phyloP scores from a whole-genome alignment of 2,888 invertebrate genomes.

The Synergus laeviventris region DNA sequence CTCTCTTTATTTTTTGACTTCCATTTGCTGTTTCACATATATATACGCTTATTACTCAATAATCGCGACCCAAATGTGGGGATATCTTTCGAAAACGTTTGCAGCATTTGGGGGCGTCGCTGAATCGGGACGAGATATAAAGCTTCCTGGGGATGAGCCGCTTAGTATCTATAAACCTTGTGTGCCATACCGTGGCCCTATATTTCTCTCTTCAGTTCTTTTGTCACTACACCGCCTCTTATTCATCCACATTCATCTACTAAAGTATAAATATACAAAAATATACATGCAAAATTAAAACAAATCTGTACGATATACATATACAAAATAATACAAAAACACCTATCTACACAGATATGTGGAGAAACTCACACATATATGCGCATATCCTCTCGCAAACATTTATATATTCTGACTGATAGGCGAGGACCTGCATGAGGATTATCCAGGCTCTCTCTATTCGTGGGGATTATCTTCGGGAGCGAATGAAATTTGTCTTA shows the following conservation, averaged over 20 bases:
- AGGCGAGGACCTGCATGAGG: constrained; percentile 66
- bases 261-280: constrained; percentile 34
- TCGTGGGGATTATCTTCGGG: constrained; percentile 74
- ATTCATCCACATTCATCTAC: not conserved
- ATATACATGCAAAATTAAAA: constrained; percentile 40
- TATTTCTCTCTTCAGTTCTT: constrained; percentile 42
- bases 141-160: constrained; percentile 75
- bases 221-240: constrained; percentile 36
- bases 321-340: too few species aligned
- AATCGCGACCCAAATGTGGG: constrained; percentile 56
- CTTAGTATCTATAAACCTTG: constrained; percentile 75
- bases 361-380: too few species aligned
- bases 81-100: constrained; percentile 67
- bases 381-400: not conserved
- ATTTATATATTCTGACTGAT: constrained; percentile 53
- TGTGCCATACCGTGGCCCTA: constrained; percentile 66
- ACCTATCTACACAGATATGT: too few species aligned
- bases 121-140: constrained; percentile 68
- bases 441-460: constrained; percentile 73
- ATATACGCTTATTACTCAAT: constrained; percentile 21
- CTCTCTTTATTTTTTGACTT: not conserved
- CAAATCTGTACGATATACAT: not conserved
- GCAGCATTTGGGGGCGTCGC: constrained; percentile 64
- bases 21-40: not conserved
- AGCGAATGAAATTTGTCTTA: constrained; percentile 54